phyloP scores from a whole-genome alignment of 1,140 invertebrate species.

The Nasonia vitripennis region DNA sequence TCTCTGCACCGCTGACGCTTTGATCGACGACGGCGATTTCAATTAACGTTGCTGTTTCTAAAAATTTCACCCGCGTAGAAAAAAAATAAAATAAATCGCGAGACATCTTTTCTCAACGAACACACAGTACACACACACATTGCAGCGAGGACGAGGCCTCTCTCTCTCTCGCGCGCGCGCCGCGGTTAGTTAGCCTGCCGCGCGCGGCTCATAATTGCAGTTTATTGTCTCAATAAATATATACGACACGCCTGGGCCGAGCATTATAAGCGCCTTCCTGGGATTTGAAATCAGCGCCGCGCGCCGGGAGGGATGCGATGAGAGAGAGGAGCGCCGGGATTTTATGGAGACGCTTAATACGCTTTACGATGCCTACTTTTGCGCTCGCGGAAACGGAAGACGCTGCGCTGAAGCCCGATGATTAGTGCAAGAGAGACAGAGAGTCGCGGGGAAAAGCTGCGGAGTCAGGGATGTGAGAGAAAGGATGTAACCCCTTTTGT shows the following conservation, averaged over 20 bases:
- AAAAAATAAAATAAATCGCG: background rate
- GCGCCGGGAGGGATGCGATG: background rate
- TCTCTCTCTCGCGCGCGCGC: no score
- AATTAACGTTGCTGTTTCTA: background rate
- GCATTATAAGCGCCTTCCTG: constrained; percentile 54
- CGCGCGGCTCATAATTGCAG: constrained; percentile 64
- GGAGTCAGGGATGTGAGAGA: background rate
- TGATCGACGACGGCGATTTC: background rate
- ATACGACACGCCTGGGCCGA: constrained; percentile 58
- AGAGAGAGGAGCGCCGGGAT: constrained; percentile 32
- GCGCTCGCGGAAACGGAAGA: constrained; percentile 63
- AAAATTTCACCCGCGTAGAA: background rate
- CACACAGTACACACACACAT: background rate
- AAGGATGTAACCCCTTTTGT: background rate
- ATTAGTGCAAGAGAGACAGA: constrained; percentile 37
- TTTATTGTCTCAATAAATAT: constrained; percentile 72
- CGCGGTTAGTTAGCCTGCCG: constrained; percentile 65
- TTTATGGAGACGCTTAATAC: constrained; percentile 64
- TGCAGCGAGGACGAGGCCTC: background rate
- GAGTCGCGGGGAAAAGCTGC: background rate
- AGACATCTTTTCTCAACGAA: background rate
- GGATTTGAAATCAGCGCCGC: constrained; percentile 66
- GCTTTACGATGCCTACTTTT: constrained; percentile 58
- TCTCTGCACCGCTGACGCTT: background rate
- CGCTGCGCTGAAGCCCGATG: constrained; percentile 48